Evolutionary conservation across 1,140 invertebrate genomes (phyloP).

Genomic region (Proctacanthus coquilletti): DNA sequence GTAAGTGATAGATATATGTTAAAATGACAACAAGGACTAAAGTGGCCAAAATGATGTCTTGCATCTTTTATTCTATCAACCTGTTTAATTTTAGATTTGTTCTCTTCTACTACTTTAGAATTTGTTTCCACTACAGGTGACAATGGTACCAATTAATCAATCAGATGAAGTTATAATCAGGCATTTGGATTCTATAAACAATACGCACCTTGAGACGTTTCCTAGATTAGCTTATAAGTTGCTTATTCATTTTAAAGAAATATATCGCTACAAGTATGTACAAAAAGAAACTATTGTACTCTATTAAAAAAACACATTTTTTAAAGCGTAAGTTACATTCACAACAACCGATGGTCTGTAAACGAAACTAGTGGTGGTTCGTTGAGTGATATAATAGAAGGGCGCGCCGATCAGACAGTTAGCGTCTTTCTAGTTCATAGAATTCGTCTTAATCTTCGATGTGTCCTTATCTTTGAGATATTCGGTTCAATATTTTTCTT

Average conservation of each 20-base stretch:
- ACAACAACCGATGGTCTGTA: constrained; percentile 18
- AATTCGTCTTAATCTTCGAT: constrained; percentile 9
- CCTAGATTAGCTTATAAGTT: constrained; percentile 13
- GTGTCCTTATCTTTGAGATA: constrained; percentile 8
- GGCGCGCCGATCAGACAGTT: constrained; percentile 13
- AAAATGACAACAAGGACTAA: no score
- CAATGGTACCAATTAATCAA: constrained; percentile 5
- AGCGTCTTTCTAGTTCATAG: constrained; percentile 12
- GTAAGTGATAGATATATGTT: constrained; percentile 12
- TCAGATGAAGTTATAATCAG: constrained; percentile 7
- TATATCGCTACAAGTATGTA: constrained; percentile 20
- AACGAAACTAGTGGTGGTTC: constrained; percentile 16
- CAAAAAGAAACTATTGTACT: no score
- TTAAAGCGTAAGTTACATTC: constrained; percentile 12
- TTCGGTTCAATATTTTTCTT: constrained; percentile 26
- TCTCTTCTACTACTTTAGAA: no score
- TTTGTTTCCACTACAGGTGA: no score
- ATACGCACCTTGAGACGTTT: constrained; percentile 10
- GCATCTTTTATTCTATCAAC: constrained; percentile 1
- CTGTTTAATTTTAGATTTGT: constrained; percentile 1
- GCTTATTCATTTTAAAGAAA: constrained; percentile 9
- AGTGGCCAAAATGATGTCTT: no score
- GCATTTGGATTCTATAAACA: constrained; percentile 9
- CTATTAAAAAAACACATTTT: constrained; percentile 3
- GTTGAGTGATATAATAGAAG: constrained; percentile 12